Percentiles rank a stretch among this genome's conserved stretches.
These are phyloP conservation scores for Cavia aperea DNA, from an alignment of 2,113 vertebrate species.

Conservation along the genomic window DNA sequence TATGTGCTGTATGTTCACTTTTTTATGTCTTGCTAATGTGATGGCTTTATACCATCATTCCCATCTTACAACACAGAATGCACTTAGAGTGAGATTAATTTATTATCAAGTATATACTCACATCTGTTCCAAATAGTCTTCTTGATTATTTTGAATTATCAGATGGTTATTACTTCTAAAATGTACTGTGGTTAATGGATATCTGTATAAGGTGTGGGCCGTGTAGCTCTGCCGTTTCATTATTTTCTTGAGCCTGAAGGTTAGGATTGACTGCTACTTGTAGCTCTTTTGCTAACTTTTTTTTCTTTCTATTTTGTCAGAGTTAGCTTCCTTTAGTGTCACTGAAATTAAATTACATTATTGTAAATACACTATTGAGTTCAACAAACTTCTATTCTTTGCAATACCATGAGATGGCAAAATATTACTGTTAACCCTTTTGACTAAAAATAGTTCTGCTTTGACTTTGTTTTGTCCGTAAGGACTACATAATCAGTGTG, in stretches of 20 bases:
- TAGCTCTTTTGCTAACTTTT: constrained; percentile 15
- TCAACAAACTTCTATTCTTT: neutral
- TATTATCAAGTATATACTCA: neutral
- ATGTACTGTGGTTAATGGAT: neutral
- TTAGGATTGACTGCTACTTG: neutral
- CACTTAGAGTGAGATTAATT: constrained; percentile 4
- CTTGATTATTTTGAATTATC: constrained; percentile 29
- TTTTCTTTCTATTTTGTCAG: constrained; percentile 1
- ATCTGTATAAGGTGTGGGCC: neutral
- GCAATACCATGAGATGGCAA: neutral
- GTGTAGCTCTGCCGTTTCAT: neutral
- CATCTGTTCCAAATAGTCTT: neutral
- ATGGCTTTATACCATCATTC: neutral
- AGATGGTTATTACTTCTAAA: neutral
- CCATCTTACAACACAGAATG: neutral
- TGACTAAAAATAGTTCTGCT: neutral
- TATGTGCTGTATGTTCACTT: neutral
- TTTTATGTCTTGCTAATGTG: neutral
- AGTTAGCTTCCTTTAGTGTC: constrained; percentile 9
- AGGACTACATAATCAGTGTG: neutral
- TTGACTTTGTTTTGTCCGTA: neutral
- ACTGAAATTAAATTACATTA: constrained; percentile 2
- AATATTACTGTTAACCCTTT: neutral
- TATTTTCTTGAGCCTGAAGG: neutral
- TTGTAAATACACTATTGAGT: neutral